These are phyloP conservation scores for Tyto alba DNA, from an alignment of 2,113 vertebrate genomes.

Conservation along the genomic window DNA sequence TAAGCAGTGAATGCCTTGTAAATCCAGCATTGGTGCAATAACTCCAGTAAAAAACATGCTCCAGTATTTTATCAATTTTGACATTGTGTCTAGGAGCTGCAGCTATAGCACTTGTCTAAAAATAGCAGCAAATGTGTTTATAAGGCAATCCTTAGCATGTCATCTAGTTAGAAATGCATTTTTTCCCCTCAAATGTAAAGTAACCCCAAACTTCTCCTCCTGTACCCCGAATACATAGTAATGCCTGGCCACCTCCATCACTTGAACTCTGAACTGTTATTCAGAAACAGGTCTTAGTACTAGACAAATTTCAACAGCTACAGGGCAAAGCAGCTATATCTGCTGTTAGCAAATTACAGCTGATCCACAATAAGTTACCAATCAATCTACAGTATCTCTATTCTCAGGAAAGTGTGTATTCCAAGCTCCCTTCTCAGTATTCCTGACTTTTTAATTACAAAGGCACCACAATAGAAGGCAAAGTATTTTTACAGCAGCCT, in stretches of 20 bases:
- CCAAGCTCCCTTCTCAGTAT: neutral
- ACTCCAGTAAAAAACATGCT: neutral
- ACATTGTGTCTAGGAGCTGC: neutral
- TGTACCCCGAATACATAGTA: neutral
- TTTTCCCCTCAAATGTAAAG: neutral
- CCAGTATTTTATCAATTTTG: neutral
- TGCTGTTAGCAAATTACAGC: neutral
- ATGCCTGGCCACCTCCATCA: neutral
- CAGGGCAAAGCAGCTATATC: neutral
- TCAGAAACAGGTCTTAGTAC: neutral
- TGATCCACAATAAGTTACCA: neutral
- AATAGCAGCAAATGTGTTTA: neutral
- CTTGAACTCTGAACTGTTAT: neutral
- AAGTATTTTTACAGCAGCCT: neutral
- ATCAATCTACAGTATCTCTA: rapidly evolving
- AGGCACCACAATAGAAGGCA: neutral
- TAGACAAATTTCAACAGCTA: neutral
- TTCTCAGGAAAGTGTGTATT: neutral
- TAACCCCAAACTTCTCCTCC: neutral
- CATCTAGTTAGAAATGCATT: neutral
- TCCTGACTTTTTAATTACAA: neutral
- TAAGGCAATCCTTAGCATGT: neutral
- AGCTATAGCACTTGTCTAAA: neutral
- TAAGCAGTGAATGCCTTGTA: rapidly evolving
- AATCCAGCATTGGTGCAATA: neutral